Conservation (phyloP, 2,888 invertebrate species). For the Cephus nigrinus region DNA sequence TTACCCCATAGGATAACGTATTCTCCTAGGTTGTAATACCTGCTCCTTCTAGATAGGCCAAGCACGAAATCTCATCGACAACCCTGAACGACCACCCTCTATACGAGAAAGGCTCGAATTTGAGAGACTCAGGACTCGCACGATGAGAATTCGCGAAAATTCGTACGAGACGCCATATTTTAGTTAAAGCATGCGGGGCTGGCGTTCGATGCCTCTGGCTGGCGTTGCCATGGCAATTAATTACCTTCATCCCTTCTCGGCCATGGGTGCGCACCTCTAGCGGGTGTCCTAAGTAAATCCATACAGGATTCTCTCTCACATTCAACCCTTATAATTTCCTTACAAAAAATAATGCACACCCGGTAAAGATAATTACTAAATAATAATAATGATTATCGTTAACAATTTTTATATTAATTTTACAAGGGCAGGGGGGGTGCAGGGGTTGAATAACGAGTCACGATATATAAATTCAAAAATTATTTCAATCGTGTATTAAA, state of each 20-base stretch:
- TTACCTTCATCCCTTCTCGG: slow-evolving; percentile 63
- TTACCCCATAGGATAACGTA: no score
- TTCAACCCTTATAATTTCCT: not conserved
- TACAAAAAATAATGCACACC: not conserved
- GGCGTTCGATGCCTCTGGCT: slow-evolving; percentile 58
- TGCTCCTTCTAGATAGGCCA: no score
- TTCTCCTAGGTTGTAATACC: no score
- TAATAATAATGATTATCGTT: no score
- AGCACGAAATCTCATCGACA: no score
- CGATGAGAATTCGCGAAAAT: slow-evolving; percentile 41
- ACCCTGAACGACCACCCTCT: no score
- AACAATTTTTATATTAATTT: no score
- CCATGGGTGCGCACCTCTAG: slow-evolving; percentile 54
- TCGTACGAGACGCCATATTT: slow-evolving; percentile 65
- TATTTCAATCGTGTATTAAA: no score
- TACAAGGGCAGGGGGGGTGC: not conserved
- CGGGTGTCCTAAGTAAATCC: slow-evolving; percentile 50
- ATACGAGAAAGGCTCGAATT: no score
- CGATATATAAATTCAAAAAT: no score
- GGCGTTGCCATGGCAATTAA: slow-evolving; percentile 66
- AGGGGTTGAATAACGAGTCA: no score
- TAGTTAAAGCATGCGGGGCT: slow-evolving; percentile 62
- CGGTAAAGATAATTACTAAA: not conserved
- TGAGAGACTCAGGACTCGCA: no score
- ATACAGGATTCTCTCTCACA: not conserved